Conservation (phyloP, 2,797 vertebrate species). For the Acanthopagrus latus region DNA sequence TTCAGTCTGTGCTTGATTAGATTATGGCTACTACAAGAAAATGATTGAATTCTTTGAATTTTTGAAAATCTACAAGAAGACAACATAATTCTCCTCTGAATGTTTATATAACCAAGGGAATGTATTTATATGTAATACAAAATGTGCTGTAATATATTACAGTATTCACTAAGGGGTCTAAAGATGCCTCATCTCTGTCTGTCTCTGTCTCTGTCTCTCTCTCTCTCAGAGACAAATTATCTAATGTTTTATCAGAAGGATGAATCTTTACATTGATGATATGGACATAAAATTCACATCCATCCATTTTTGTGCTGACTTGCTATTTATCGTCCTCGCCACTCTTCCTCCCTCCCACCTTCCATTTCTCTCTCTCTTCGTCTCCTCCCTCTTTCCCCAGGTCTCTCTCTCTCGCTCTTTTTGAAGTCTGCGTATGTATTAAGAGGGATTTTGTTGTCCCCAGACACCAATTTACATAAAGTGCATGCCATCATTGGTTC, state of each 20-base stretch:
- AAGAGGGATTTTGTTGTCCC: constrained; percentile 98
- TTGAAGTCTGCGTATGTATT: constrained; percentile 98
- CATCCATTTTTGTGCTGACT: constrained; percentile 90
- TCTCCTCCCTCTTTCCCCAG: constrained; percentile 1
- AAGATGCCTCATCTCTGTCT: not conserved
- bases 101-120: no score
- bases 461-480: constrained; percentile 99
- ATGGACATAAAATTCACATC: constrained; percentile 87
- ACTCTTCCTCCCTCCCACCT: constrained; percentile 2
- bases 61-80: not conserved
- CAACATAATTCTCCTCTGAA: not conserved
- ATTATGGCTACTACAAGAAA: not conserved
- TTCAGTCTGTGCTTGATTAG: not conserved
- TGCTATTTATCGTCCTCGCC: constrained; percentile 85
- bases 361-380: constrained; percentile 17
- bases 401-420: constrained; percentile 59
- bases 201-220: no score
- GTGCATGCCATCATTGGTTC: constrained; percentile 98
- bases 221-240: no score
- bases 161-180: not conserved
- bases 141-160: not conserved
- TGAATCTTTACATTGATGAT: constrained; percentile 74
- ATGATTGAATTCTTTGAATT: not conserved
- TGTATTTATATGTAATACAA: not conserved
- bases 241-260: constrained; percentile 88